Base-by-base conservation (phyloP, 2,888 invertebrate genomes). In the Lasioglossum morio region DNA sequence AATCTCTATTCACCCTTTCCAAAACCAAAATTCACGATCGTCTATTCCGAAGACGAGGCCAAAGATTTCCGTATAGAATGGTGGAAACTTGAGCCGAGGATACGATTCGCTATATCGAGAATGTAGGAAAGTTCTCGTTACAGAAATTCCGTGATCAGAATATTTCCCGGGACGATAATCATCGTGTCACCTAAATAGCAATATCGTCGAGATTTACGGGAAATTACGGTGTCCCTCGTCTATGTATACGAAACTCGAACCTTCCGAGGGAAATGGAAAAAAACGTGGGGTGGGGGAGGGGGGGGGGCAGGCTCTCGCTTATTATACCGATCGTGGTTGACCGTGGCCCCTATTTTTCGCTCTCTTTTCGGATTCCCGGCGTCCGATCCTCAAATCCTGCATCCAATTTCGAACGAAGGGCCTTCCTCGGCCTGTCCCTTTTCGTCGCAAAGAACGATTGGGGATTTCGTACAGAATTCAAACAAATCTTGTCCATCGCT, bases 131-230 rank as follows among this genome's bases (percentile, higher is more conserved):
- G 12, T 37, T 40, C 69, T 37, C 69, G 34, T 69, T 37, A 34
- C 34, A 40, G 34, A 40, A 37, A 4, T 19, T 77, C 60, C 84
- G 77, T 72, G 84, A 53, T 70, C 63, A 70, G 86, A 63, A 89
- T 69, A 37, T 72, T 60, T 23, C 34, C 19, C 19, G 40, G 69
- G 10, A 69, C 23, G 40, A 37, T 69, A 69, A 80, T 91, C 87
- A 91, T 88, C 89, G 84, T 85, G 88, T 89, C 88, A 89, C 90
- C 89, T 91, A 92, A 92, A 92, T 91, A 92, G 87, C 91, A 91
- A 90, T 92, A 84, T 87, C 73, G 78, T 60, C 84, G 73, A 84
- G 88, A 81, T 43, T 69, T 43, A 48, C 43, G 34, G 63, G 10
- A 37, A 80, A 80, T 74, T 37, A 37, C 30, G 23, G 81, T 27